Conservation (phyloP, 2,113 vertebrate genomes). For the Neotoma lepida region DNA sequence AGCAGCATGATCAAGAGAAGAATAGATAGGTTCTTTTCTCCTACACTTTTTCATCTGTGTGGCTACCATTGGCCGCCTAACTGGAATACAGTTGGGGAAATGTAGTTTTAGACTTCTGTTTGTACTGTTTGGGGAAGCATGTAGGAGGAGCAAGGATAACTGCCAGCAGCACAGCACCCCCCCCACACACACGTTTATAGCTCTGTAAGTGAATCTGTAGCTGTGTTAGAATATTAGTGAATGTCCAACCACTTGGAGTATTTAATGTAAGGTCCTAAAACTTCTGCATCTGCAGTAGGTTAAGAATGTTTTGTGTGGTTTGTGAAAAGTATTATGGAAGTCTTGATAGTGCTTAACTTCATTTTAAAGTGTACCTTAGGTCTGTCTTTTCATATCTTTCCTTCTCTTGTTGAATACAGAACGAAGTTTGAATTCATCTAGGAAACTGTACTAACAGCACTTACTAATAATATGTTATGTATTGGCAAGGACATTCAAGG, state of each 20-base stretch:
- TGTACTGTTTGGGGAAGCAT: neutral
- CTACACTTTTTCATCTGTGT: neutral
- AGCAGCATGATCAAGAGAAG: neutral
- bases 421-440: slow-evolving; percentile 7
- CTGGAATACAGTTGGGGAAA: neutral
- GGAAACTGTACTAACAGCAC: neutral
- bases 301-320: slow-evolving; percentile 27
- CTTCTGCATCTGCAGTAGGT: neutral
- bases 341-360: slow-evolving; percentile 4
- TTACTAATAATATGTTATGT: neutral
- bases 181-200: neutral
- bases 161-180: neutral
- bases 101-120: neutral
- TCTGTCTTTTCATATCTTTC: neutral
- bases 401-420: neutral
- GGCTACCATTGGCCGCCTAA: neutral
- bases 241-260: neutral
- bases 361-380: neutral
- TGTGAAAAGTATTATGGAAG: neutral
- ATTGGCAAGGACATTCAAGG: slow-evolving; percentile 29
- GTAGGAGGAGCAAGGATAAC: neutral
- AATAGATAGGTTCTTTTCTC: neutral
- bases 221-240: neutral
- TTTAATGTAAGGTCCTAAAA: slow-evolving; percentile 6
- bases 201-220: neutral